Conservation (phyloP, 2,797 vertebrate species). For the Mionectes olivaceus region DNA sequence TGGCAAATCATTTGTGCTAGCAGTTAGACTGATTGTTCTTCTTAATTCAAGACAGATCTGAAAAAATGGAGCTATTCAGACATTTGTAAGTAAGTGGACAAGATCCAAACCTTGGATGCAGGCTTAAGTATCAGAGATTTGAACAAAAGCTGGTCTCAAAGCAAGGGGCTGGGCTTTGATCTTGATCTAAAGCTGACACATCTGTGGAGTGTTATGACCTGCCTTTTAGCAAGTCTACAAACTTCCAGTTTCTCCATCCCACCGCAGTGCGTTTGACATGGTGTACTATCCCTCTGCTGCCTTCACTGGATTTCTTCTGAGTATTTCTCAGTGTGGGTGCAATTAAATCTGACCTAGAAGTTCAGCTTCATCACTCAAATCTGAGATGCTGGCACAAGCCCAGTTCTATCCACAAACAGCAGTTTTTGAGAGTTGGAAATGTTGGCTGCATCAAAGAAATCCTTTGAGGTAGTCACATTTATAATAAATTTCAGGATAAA, state of each 20-base stretch:
- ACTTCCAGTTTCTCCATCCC: not conserved
- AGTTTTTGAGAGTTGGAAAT: slow-evolving; percentile 19
- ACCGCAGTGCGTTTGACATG: fast-evolving
- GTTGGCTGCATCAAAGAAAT: not conserved
- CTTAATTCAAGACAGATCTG: not conserved
- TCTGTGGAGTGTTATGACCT: not conserved
- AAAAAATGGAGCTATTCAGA: not conserved
- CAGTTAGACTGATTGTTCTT: not conserved
- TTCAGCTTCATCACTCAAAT: slow-evolving; percentile 38
- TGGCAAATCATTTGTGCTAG: not conserved
- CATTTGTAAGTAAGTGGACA: not conserved
- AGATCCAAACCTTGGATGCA: not conserved
- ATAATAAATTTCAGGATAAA: slow-evolving; percentile 26
- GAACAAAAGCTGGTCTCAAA: not conserved
- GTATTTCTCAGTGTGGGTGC: not conserved
- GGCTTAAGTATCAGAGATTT: not conserved
- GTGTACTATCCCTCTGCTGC: not conserved
- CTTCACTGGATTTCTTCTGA: slow-evolving; percentile 9
- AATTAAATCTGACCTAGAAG: slow-evolving; percentile 49
- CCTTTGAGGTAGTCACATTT: slow-evolving; percentile 36
- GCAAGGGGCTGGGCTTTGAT: not conserved
- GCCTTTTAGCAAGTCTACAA: not conserved
- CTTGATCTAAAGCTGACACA: not conserved
- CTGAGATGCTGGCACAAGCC: not conserved
- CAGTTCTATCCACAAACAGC: slow-evolving; percentile 18